phyloP scores from a whole-genome alignment of 2,888 invertebrate genomes.

The Taphrorychus bicolor region DNA sequence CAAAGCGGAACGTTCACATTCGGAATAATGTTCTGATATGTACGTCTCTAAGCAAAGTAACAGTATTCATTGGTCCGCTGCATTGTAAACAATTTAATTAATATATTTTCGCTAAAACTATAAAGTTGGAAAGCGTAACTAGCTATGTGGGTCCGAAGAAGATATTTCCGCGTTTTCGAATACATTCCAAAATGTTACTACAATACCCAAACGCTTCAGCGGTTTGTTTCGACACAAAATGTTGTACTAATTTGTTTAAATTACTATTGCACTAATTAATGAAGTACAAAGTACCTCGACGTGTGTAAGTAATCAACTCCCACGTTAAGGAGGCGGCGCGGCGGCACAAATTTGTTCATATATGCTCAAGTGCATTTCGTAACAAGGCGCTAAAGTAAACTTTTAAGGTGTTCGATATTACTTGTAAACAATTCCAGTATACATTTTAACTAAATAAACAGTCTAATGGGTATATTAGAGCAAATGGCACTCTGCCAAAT shows the following conservation, averaged over 20 bases:
- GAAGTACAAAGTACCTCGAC: background rate
- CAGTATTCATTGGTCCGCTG: conserved; percentile 37
- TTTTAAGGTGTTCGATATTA: conserved; percentile 33
- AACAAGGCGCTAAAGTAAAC: conserved; percentile 25
- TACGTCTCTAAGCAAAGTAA: conserved; percentile 17
- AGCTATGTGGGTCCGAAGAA: conserved; percentile 48
- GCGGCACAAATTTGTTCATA: conserved; percentile 3
- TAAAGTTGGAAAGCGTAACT: conserved; percentile 57
- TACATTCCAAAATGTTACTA: conserved; percentile 39
- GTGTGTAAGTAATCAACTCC: background rate
- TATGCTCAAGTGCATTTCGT: conserved; percentile 7
- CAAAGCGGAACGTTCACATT: conserved; percentile 22
- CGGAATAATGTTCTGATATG: conserved; percentile 30
- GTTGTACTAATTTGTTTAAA: background rate
- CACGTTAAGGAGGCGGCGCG: conserved; percentile 25
- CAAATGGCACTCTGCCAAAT: conserved; percentile 37
- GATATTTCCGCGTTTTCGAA: conserved; percentile 53
- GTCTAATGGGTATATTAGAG: conserved; percentile 29
- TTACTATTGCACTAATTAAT: background rate
- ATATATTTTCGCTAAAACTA: conserved; percentile 50
- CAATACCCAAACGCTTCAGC: conserved; percentile 28
- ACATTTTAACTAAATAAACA: conserved; percentile 28
- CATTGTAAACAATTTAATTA: conserved; percentile 40
- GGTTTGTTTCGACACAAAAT: background rate
- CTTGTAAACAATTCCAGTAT: conserved; percentile 26